Base-by-base conservation (phyloP, 2,113 vertebrate genomes). In the Larimichthys crocea region DNA sequence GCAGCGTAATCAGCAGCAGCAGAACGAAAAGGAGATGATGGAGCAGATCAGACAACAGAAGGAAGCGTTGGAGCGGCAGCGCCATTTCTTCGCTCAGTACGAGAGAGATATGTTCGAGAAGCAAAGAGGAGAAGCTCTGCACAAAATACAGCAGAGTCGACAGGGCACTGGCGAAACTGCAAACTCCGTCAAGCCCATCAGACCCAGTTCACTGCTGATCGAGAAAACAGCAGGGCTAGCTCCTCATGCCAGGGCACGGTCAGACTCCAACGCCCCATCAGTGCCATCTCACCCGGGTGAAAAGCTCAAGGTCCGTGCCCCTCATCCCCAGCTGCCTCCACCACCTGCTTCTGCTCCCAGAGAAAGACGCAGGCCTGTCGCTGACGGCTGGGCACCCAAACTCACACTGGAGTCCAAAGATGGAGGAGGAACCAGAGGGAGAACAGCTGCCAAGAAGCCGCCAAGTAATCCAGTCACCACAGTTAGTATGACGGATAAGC, bases 21-120 rank as follows among this genome's bases (percentile, higher is more conserved):
- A 97, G 76, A 97, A 97, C 3, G 98, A 99, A 88, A 96, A 88
- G 81, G 96, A 99, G 82, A 97, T 99, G 98, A 99, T 99, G 98
- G 96, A 97, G 86, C 96, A 99, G 92, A 99, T 99, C 82, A 94
- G 97, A 2, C 95, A 96, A 67, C 98, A 99, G 93, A 98, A 96
- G 40, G 96, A 96, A 79, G 96, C 92, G 77, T 91, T 99, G 84
- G 97, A 97, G 93, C 95, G 85, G 24, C 96, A 98, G 8, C 96
- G 97, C 3, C 95, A 94, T 71, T 84, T 89, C 70, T 96, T 97
- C 0, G 96, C 95, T 76, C 96, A 96, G 74, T 67, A 87, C 14
- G 94, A 95, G 82, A 91, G 87, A 55, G 94, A 95, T 6, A 88
- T 91, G 90, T 94, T 96, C 49, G 96, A 97, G 87, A 96, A 95